Evolutionary conservation across 2,888 invertebrate species (phyloP).

Genomic region (Aporophyla nigra): DNA sequence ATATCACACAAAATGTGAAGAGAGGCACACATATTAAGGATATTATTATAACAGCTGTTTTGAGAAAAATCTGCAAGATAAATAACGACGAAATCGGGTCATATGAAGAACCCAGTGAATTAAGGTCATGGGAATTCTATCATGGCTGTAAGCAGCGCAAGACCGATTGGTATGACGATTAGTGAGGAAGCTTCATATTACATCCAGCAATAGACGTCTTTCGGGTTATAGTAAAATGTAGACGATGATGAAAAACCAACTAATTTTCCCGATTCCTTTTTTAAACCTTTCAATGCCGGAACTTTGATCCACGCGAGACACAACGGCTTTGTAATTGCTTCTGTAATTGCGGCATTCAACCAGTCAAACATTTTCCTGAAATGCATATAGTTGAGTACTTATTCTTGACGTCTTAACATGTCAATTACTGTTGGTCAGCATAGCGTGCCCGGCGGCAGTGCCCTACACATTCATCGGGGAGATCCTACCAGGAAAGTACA

Average conservation of each 20-base stretch:
- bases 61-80: neutral
- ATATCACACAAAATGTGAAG: neutral
- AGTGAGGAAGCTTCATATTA: neutral
- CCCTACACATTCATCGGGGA: conserved; percentile 88
- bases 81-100: neutral
- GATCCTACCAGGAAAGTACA: conserved; percentile 81
- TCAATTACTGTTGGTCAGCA: conserved; percentile 74
- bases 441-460: conserved; percentile 85
- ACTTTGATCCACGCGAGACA: no score
- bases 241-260: neutral
- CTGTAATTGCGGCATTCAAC: no score
- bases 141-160: neutral
- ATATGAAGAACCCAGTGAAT: neutral
- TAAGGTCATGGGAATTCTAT: neutral
- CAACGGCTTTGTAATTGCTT: no score
- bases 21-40: neutral
- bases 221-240: neutral
- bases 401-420: conserved; percentile 21
- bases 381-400: neutral
- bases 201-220: neutral
- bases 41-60: neutral
- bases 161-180: neutral
- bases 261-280: neutral
- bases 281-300: no score
- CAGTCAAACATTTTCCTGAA: neutral